Evolutionary conservation across 2,888 invertebrate species (phyloP).

Genomic region (Lysandra bellargus): DNA sequence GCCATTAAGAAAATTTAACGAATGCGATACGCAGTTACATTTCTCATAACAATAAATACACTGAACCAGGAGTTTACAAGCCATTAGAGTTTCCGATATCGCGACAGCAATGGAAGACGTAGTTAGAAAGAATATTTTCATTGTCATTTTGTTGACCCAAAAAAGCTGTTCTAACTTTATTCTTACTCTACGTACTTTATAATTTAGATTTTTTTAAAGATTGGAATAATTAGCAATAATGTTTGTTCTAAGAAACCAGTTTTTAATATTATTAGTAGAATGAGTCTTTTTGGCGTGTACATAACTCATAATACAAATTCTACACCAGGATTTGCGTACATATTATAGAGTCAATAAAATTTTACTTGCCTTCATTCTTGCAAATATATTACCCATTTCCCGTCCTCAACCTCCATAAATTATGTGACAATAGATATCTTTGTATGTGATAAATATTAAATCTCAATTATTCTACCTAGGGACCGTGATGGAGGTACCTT

Average conservation of each 20-base stretch:
- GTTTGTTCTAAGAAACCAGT: no score
- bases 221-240: no score
- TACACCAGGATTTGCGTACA: background rate
- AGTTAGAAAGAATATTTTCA: background rate
- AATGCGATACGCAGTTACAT: conserved; percentile 16
- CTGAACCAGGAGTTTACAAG: background rate
- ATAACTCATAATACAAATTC: no score
- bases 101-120: background rate
- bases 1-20: conserved; percentile 11
- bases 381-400: background rate
- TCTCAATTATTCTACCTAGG: background rate
- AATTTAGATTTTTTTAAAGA: background rate
- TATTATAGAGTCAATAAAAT: background rate
- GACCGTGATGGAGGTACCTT: background rate
- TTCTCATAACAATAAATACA: conserved; percentile 29
- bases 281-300: background rate
- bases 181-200: background rate
- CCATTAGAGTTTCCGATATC: conserved; percentile 23
- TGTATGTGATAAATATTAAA: conserved; percentile 4
- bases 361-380: background rate
- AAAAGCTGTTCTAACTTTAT: background rate
- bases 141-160: background rate
- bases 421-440: background rate
- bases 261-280: background rate
- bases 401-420: background rate